These are phyloP conservation scores for Pocillopora verrucosa DNA, from an alignment of 64 coral and sea anemone genomes.

Conservation along the genomic window DNA sequence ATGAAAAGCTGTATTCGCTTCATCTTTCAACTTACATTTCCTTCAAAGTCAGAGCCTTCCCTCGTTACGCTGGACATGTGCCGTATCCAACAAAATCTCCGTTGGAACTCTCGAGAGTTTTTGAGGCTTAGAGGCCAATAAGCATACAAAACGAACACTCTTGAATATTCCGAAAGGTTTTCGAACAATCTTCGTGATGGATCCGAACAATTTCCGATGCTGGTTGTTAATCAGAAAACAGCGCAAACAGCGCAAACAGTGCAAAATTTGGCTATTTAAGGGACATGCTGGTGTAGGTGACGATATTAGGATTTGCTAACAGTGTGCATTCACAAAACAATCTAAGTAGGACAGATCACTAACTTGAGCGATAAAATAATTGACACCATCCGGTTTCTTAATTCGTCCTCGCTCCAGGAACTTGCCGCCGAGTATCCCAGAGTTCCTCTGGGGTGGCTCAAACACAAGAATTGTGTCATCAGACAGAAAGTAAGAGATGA, in stretches of 20 bases:
- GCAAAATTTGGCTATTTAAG: neutral
- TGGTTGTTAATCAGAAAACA: neutral
- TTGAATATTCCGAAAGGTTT: neutral
- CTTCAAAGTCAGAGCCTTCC: too few relatives aligned
- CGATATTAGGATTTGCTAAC: too few relatives aligned
- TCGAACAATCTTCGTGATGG: neutral
- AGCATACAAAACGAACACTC: neutral
- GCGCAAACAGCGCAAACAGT: neutral
- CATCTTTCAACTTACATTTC: too few relatives aligned
- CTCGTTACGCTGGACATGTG: too few relatives aligned
- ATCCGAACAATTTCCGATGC: neutral
- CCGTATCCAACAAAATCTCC: too few relatives aligned
- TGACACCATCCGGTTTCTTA: constrained; percentile 71
- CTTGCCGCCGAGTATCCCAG: constrained; percentile 94
- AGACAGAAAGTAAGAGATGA: constrained; percentile 92
- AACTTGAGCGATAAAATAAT: constrained; percentile 85
- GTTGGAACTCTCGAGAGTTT: too few relatives aligned
- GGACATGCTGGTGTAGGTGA: too few relatives aligned
- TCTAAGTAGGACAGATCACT: neutral
- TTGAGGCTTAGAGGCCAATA: too few relatives aligned
- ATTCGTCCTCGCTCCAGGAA: constrained; percentile 90
- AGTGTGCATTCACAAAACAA: too few relatives aligned
- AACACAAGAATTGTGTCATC: constrained; percentile 91
- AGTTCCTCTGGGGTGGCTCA: constrained; percentile 96
- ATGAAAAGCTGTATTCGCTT: too few relatives aligned